phyloP scores from a whole-genome alignment of 2,113 vertebrate species.

The Hypomesus transpacificus region DNA sequence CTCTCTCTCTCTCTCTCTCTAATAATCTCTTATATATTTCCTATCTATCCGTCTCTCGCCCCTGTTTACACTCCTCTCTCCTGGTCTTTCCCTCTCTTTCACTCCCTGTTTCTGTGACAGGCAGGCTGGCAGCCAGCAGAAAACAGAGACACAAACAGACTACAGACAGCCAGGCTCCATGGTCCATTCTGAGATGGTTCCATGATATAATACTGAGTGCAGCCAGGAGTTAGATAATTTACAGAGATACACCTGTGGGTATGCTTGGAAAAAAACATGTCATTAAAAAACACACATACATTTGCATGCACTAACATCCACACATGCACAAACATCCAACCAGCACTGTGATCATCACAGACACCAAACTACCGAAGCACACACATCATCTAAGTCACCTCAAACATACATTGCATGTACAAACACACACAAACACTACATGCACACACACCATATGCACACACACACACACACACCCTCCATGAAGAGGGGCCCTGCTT shows the following conservation, averaged over 20 bases:
- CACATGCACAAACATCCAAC: constrained; percentile 8
- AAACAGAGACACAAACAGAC: constrained; percentile 32
- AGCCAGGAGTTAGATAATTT: no score
- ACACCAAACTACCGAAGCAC: constrained; percentile 22
- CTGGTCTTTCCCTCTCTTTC: background rate
- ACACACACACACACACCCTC: constrained; percentile 40
- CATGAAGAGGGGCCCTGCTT: constrained; percentile 65
- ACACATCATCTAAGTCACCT: background rate
- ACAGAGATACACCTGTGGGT: constrained; percentile 17
- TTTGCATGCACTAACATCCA: constrained; percentile 11
- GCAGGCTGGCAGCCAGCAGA: constrained; percentile 37
- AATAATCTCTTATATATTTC: no score
- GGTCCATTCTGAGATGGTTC: background rate
- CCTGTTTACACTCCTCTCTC: background rate
- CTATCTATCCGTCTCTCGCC: background rate
- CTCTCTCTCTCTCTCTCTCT: no score
- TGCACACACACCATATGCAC: constrained; percentile 12
- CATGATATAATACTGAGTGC: no score
- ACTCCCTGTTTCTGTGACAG: constrained; percentile 20
- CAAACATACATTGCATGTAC: background rate
- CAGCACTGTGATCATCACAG: constrained; percentile 10
- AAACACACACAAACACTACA: constrained; percentile 10
- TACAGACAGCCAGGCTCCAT: constrained; percentile 76
- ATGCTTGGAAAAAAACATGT: constrained; percentile 44
- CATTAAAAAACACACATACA: constrained; percentile 12